Evolutionary conservation across 2,113 vertebrate genomes (phyloP), one percentile per base, ranked within the genome.

Genomic region (Alexandromys fortis): DNA sequence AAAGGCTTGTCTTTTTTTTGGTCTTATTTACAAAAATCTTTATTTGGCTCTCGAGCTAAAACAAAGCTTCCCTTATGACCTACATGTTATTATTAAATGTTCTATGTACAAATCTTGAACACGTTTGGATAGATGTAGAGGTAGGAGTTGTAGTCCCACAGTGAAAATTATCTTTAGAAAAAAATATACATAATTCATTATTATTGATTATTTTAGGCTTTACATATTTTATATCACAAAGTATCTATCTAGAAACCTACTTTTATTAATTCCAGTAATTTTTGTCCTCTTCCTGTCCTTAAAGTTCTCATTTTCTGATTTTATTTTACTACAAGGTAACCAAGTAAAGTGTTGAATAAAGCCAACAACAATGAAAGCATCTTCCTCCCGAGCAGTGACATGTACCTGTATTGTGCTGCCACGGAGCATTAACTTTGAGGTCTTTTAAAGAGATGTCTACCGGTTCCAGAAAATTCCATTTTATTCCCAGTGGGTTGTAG

Each of bases 271-370:
- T 78, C 7, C 77, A 83, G 33, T 55, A 8, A 93, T 90, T 94
- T 94, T 94, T 94, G 26, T 76, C 33, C 4, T 19, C 94, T 94
- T 95, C 3, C 38, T 79, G 65, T 70, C 11, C 26, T 78, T 87
- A 67, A 17, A 68, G 95, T 75, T 91, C 67, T 95, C 24, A 73
- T 73, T 90, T 95, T 88, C 45, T 88, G 91, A 5, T 79, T 95
- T 90, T 65, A 10, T 52, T 92, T 63, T 30, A 78, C 67, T n/a
- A 0, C n/a, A 21, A 90, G 17, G 14, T 58, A 33, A 42, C 72
- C 47, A 49, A 94, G 28, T 92, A 63, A 72, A 89, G 82, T 45
- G 5, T 30, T 86, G 35, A 95, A 83, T 72, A 85, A 79, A 89
- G 70, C 7, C 33, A 77, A 52, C 33, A 77, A 52, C 42, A 90